phyloP scores from a whole-genome alignment of 2,797 vertebrate species.

The Chrysolophus pictus region DNA sequence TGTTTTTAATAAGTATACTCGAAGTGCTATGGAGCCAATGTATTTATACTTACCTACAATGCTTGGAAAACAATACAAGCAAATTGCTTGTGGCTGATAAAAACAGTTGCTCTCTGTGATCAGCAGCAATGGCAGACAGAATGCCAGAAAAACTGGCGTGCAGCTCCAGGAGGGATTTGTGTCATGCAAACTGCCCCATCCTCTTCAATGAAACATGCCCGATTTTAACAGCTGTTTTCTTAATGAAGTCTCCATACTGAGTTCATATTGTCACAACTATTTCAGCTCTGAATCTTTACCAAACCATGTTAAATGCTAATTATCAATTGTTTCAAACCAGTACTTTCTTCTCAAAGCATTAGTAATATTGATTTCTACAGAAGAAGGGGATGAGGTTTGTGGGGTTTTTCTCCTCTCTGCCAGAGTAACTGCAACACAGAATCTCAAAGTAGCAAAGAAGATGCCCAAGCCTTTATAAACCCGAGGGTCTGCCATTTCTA shows the following conservation, averaged over 20 bases:
- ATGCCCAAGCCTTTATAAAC: neutral
- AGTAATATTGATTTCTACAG: neutral
- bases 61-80: neutral
- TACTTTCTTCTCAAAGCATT: neutral
- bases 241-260: accelerated
- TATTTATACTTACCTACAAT: neutral
- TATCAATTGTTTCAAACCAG: neutral
- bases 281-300: neutral
- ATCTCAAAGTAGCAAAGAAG: neutral
- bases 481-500: neutral
- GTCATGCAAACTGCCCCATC: neutral
- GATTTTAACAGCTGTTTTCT: neutral
- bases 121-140: neutral
- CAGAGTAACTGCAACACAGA: neutral
- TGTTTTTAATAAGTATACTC: no score
- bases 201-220: neutral
- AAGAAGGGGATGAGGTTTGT: neutral
- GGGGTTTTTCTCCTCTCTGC: neutral
- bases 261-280: neutral
- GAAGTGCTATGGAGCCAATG: neutral
- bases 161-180: neutral
- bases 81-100: no score
- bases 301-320: neutral
- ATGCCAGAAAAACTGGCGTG: neutral
- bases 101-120: neutral